A percentile compares a stretch with the other conserved stretches of the same genome.
Conservation (phyloP, 2,888 invertebrate genomes). For the Phortica magna region DNA sequence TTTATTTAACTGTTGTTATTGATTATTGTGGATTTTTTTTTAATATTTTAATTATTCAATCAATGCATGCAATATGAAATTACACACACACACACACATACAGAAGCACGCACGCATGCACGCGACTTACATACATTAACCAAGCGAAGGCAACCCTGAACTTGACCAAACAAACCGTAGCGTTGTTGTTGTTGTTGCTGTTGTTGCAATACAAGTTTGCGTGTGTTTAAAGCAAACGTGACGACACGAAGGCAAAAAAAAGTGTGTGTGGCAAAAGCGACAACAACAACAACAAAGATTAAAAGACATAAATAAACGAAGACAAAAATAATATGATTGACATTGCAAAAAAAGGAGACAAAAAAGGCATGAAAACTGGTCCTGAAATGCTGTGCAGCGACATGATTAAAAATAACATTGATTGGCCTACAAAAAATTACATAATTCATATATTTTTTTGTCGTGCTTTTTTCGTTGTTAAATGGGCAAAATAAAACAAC, state of each 20-base stretch:
- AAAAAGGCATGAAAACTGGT: background rate
- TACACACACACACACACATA: background rate
- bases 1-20: constrained; percentile 33
- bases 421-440: too few relatives aligned
- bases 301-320: background rate
- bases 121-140: constrained; percentile 8
- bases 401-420: background rate
- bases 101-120: constrained; percentile 1
- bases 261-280: background rate
- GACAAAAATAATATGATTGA: constrained; percentile 1
- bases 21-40: background rate
- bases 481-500: background rate
- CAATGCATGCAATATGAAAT: too few relatives aligned
- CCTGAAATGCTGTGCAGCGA: background rate
- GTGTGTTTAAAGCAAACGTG: constrained; percentile 13
- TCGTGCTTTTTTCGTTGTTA: too few relatives aligned
- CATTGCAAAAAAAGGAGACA: background rate
- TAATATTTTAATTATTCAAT: background rate
- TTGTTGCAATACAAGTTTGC: constrained; percentile 42
- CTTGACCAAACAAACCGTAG: constrained; percentile 52
- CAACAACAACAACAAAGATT: constrained; percentile 32
- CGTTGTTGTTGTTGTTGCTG: too few relatives aligned
- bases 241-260: background rate
- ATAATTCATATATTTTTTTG: background rate
- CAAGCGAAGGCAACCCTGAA: constrained; percentile 52